Conservation (phyloP, 2,888 invertebrate species). For the Teleiodes luculella region DNA sequence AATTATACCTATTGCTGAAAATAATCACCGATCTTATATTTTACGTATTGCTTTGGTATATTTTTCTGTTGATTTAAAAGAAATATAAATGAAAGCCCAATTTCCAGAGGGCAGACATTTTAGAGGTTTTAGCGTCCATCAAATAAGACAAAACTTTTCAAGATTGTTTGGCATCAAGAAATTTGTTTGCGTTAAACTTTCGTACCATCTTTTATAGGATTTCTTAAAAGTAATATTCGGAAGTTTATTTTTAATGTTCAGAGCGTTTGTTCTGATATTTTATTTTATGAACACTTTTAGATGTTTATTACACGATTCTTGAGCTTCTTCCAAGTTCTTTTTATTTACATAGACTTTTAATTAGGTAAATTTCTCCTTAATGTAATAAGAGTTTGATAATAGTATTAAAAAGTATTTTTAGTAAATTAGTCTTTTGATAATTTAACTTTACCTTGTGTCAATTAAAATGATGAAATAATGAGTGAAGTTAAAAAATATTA, state of each 20-base stretch:
- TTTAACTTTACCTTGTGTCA: too few species aligned
- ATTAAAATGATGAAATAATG: too few species aligned
- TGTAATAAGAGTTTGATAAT: too few species aligned
- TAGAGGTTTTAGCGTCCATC: conserved; percentile 3
- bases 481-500: too few species aligned
- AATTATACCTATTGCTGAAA: too few species aligned
- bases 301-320: not conserved
- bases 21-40: too few species aligned
- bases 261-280: not conserved
- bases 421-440: too few species aligned
- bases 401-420: too few species aligned
- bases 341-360: not conserved
- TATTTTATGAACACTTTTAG: not conserved
- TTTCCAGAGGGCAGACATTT: not conserved
- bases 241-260: conserved; percentile 1
- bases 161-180: conserved; percentile 3
- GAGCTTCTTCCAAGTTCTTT: not conserved
- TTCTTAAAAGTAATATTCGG: conserved; percentile 4
- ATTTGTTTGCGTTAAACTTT: conserved; percentile 21
- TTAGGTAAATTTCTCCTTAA: not conserved
- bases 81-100: not conserved
- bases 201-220: conserved; percentile 19
- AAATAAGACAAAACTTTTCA: not conserved
- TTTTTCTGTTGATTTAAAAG: too few species aligned
- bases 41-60: too few species aligned